phyloP scores from a whole-genome alignment of 2,797 vertebrate species.

The Alcedo atthis region DNA sequence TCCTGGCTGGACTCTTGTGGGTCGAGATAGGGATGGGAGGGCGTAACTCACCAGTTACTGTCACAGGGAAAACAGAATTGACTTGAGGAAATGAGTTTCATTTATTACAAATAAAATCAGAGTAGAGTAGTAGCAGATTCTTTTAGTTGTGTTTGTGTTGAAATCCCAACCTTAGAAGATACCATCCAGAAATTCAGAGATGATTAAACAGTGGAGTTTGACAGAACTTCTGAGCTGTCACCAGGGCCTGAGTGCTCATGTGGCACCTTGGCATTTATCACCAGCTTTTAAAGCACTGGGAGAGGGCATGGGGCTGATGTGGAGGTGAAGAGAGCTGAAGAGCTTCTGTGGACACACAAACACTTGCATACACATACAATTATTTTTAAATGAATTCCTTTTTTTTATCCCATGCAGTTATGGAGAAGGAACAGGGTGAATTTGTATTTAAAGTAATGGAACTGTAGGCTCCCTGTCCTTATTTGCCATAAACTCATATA shows the following conservation, averaged over 20 bases:
- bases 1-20: background rate
- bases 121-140: background rate
- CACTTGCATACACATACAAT: rapidly evolving
- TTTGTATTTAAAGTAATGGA: background rate
- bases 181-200: background rate
- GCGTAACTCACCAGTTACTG: no score
- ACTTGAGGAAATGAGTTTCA: no score
- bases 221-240: background rate
- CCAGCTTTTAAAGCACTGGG: background rate
- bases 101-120: no score
- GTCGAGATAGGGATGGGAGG: no score
- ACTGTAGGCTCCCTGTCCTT: background rate
- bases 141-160: background rate
- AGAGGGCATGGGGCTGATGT: background rate
- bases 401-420: background rate
- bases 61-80: no score
- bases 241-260: background rate
- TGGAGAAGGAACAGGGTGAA: background rate
- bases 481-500: background rate
- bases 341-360: background rate
- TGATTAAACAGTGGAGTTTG: background rate
- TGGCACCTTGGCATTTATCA: background rate
- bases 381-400: background rate
- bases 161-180: background rate
- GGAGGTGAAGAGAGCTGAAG: background rate